Conservation (phyloP, 2,888 invertebrate genomes). For the Platycnemis pennipes region DNA sequence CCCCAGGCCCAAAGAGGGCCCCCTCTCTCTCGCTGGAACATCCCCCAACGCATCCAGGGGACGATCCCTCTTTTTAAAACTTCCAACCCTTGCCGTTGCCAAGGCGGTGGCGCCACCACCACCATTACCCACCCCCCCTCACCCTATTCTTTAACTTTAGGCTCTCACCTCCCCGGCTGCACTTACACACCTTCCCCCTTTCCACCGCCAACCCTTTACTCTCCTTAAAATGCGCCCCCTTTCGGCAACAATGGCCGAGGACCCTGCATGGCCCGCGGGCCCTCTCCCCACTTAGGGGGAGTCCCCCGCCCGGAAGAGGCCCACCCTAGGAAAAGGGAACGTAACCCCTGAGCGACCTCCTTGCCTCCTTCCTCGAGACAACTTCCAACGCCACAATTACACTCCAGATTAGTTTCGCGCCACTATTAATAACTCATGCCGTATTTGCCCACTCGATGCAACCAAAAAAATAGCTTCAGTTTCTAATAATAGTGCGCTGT, state of each 20-base stretch:
- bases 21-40: not conserved
- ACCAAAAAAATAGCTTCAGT: too few relatives aligned
- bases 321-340: not conserved
- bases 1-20: not conserved
- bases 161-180: not conserved
- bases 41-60: not conserved
- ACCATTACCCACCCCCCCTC: not conserved
- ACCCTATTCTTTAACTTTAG: not conserved
- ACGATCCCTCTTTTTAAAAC: not conserved
- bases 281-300: not conserved
- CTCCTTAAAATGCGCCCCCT: not conserved
- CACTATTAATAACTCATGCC: too few relatives aligned
- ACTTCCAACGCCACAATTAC: too few relatives aligned
- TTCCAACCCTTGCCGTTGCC: not conserved
- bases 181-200: not conserved
- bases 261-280: not conserved
- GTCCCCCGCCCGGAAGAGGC: too few relatives aligned
- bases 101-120: not conserved
- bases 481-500: too few relatives aligned
- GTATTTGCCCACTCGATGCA: too few relatives aligned
- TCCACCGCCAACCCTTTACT: not conserved
- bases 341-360: too few relatives aligned
- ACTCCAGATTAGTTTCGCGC: too few relatives aligned
- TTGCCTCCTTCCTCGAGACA: too few relatives aligned
- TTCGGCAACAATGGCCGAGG: not conserved